These are phyloP conservation scores for Myripristis jacobus DNA, from an alignment of 2,797 vertebrate genomes.

Conservation along the genomic window DNA sequence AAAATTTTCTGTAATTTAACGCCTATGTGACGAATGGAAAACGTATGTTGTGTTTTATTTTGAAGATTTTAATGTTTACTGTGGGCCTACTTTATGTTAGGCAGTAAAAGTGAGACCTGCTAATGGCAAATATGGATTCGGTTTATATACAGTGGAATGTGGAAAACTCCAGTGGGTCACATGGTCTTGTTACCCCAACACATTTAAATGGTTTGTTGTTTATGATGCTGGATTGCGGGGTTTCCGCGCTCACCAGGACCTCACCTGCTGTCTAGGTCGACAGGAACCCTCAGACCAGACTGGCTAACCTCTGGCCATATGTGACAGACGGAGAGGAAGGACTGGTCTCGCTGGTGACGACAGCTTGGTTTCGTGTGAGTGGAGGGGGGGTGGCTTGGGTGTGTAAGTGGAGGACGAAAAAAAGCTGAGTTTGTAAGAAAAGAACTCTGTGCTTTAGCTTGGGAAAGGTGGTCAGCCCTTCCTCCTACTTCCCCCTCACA, in stretches of 20 bases:
- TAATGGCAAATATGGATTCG: conserved; percentile 59
- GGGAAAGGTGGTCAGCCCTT: conserved; percentile 53
- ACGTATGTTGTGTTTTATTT: conserved; percentile 45
- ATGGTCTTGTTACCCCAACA: conserved; percentile 58
- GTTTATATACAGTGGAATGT: conserved; percentile 69
- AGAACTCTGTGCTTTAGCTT: conserved; percentile 46
- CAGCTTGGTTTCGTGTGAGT: conserved; percentile 56
- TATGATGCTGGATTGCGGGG: conserved; percentile 65
- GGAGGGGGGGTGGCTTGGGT: not conserved
- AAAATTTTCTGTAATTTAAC: conserved; percentile 64
- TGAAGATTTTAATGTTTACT: conserved; percentile 54
- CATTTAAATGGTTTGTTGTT: conserved; percentile 68
- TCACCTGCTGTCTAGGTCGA: conserved; percentile 61
- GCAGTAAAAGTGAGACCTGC: conserved; percentile 59
- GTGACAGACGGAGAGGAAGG: conserved; percentile 24
- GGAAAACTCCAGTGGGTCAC: conserved; percentile 63
- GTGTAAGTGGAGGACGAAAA: not conserved
- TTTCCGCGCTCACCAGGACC: conserved; percentile 62
- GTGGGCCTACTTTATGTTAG: conserved; percentile 56
- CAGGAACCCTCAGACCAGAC: conserved; percentile 52
- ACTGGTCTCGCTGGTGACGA: conserved; percentile 42
- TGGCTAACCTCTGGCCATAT: conserved; percentile 36
- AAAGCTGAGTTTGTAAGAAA: conserved; percentile 43
- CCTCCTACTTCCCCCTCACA: conserved; percentile 62
- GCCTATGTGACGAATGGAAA: conserved; percentile 50